Evolutionary conservation across 2,113 vertebrate species (phyloP).

Genomic region (Hoplias malabaricus): DNA sequence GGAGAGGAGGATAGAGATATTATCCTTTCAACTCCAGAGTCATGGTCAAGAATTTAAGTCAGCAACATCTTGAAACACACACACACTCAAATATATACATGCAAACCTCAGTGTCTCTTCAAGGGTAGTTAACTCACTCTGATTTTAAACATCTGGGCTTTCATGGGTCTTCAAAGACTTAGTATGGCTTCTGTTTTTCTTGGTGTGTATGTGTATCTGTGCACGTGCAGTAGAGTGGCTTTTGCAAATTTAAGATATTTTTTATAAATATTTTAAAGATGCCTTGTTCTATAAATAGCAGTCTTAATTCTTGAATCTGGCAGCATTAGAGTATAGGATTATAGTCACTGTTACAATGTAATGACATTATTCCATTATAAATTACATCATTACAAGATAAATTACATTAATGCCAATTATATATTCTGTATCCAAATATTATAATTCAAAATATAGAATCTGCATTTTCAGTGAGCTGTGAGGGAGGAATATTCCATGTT

Average conservation of each 20-base stretch:
- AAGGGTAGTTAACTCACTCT: conserved; percentile 59
- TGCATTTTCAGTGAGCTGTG: too few relatives aligned
- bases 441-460: too few relatives aligned
- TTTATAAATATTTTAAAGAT: too few relatives aligned
- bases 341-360: too few relatives aligned
- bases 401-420: too few relatives aligned
- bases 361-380: too few relatives aligned
- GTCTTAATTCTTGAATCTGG: too few relatives aligned
- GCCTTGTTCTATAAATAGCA: too few relatives aligned
- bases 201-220: conserved; percentile 40
- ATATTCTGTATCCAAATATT: too few relatives aligned
- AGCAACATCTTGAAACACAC: conserved; percentile 19
- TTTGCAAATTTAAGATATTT: conserved; percentile 24
- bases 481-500: too few relatives aligned
- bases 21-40: conserved; percentile 41
- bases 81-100: conserved; percentile 8
- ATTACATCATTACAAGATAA: too few relatives aligned
- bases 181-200: conserved; percentile 38
- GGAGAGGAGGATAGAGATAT: conserved; percentile 40
- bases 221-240: conserved; percentile 34
- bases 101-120: conserved; percentile 45
- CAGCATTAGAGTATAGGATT: too few relatives aligned
- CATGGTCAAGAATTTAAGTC: conserved; percentile 42
- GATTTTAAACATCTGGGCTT: conserved; percentile 70
- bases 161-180: conserved; percentile 56